Percentiles rank a stretch among this genome's conserved stretches.
These are phyloP conservation scores for Zygaena filipendulae DNA, from an alignment of 2,888 invertebrate species.

Conservation along the genomic window DNA sequence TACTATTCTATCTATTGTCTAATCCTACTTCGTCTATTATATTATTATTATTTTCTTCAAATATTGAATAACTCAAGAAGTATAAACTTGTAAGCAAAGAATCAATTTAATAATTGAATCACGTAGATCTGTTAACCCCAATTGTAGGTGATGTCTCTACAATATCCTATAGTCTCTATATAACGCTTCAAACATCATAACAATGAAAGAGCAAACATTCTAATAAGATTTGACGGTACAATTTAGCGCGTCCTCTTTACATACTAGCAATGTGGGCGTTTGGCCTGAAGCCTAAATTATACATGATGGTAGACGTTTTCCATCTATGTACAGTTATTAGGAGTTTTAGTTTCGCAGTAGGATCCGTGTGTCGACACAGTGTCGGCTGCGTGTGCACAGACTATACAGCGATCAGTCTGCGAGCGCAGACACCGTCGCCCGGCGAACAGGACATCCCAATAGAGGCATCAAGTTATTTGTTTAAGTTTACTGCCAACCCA, in stretches of 20 bases:
- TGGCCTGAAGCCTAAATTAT: slow-evolving; percentile 28
- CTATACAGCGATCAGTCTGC: not conserved
- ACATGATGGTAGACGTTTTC: slow-evolving; percentile 20
- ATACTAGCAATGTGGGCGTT: slow-evolving; percentile 26
- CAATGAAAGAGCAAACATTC: too few species aligned
- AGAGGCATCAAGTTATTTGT: slow-evolving; percentile 64
- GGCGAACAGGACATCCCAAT: slow-evolving; percentile 58
- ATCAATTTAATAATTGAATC: too few species aligned
- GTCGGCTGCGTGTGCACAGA: slow-evolving; percentile 12
- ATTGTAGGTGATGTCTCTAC: too few species aligned
- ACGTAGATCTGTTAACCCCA: too few species aligned
- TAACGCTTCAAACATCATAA: too few species aligned
- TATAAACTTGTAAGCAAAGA: too few species aligned
- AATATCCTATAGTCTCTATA: too few species aligned
- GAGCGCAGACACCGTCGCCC: not conserved
- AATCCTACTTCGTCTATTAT: too few species aligned
- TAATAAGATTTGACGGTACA: slow-evolving; percentile 36
- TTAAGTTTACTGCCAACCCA: slow-evolving; percentile 63
- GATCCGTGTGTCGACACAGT: slow-evolving; percentile 15
- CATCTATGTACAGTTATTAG: slow-evolving; percentile 21
- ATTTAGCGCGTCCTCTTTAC: slow-evolving; percentile 21
- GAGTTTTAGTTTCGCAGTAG: too few species aligned
- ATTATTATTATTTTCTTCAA: too few species aligned
- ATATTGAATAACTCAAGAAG: too few species aligned
- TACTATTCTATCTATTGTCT: too few species aligned